Percentiles rank a stretch among this genome's conserved stretches.
These are phyloP conservation scores for Cyprichromis sp. DNA, from an alignment of 2,113 vertebrate genomes.

Conservation along the genomic window DNA sequence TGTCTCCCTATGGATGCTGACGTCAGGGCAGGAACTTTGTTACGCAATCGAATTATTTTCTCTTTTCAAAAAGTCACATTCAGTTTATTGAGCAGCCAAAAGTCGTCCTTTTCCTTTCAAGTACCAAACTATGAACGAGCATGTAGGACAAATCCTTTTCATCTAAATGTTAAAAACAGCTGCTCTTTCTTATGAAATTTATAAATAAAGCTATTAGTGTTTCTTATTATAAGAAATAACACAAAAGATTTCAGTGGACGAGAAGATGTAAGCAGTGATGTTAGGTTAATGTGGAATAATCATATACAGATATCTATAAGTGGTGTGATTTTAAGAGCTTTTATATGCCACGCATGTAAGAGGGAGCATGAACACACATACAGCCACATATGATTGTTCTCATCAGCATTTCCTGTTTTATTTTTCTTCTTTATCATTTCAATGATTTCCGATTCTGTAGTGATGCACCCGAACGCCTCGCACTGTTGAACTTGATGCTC, in stretches of 20 bases:
- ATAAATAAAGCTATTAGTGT: not conserved
- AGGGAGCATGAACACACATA: not conserved
- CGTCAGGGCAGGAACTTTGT: not conserved
- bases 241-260: not conserved
- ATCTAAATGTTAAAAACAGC: not conserved
- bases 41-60: not conserved
- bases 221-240: not conserved
- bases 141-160: not conserved
- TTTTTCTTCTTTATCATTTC: not conserved
- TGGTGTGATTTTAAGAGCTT: not conserved
- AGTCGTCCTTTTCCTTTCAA: not conserved
- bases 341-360: rapidly evolving
- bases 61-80: not conserved
- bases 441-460: not conserved
- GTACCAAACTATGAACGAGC: not conserved
- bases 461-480: not conserved
- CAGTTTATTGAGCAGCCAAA: not conserved
- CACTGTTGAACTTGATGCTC: not conserved
- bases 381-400: not conserved
- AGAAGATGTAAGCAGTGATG: not conserved
- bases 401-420: not conserved
- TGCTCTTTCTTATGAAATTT: rapidly evolving
- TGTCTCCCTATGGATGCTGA: not conserved
- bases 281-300: not conserved
- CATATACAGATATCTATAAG: not conserved